phyloP scores from a whole-genome alignment of 2,797 vertebrate species.

The Esox masquinongy region DNA sequence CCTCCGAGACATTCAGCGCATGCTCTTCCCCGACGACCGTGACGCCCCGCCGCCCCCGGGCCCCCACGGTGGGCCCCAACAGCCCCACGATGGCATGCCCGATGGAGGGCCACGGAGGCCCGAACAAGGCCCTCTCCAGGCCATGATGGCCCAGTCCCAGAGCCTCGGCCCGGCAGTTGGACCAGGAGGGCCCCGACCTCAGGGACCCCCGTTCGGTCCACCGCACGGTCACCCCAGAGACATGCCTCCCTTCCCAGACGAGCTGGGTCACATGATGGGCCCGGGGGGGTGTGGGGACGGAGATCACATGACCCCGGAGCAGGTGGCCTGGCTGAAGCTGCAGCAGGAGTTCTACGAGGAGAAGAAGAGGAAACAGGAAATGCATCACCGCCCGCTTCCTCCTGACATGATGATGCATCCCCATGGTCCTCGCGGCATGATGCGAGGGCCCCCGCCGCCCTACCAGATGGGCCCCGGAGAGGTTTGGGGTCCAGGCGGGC shows the following conservation, averaged over 20 bases:
- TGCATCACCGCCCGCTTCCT: conserved; percentile 93
- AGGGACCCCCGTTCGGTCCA: conserved; percentile 89
- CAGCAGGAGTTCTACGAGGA: conserved; percentile 99
- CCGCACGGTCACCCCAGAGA: conserved; percentile 87
- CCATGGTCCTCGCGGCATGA: conserved; percentile 91
- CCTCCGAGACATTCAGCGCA: conserved; percentile 95
- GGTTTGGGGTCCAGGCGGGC: conserved; percentile 86
- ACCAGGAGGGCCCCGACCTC: conserved; percentile 86
- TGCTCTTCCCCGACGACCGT: conserved; percentile 97
- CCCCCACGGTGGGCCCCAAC: conserved; percentile 61
- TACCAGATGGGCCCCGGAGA: conserved; percentile 95
- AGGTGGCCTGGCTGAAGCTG: conserved; percentile 96
- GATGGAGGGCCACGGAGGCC: conserved; percentile 75
- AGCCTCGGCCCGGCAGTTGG: conserved; percentile 90
- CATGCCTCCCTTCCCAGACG: conserved; percentile 91
- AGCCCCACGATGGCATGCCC: conserved; percentile 74
- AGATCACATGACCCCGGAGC: conserved; percentile 98
- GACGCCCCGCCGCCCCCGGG: conserved; percentile 73
- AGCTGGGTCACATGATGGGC: conserved; percentile 89
- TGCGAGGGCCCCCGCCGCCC: conserved; percentile 92
- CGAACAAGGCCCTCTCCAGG: conserved; percentile 94
- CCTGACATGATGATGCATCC: conserved; percentile 98
- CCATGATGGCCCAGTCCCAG: conserved; percentile 98
- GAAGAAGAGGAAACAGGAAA: conserved; percentile 96
- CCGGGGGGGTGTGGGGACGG: conserved; percentile 85